Evolutionary conservation across 2,797 vertebrate species (phyloP), one percentile per base, ranked within the genome.

Genomic region (Fundulus diaphanus): DNA sequence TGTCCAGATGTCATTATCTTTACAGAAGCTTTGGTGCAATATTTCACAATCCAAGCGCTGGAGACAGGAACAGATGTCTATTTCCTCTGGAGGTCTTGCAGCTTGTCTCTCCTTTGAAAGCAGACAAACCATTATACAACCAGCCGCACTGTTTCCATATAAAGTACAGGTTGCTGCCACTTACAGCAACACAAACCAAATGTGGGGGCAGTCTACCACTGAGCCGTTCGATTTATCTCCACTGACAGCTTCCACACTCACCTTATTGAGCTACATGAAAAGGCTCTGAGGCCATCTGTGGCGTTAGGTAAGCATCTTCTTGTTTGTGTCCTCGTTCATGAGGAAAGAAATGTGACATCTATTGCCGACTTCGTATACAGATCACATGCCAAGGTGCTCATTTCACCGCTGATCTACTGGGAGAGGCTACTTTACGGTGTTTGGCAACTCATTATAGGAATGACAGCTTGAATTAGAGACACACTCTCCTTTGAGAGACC

Each of bases 231-330:
- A 66, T 70, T 74, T 37, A 78, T 84, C 70, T 59, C 61, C 70
- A 13, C 54, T 49, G 44, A 44, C 15, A 72, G 69, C 52, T 15
- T 69, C 76, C 52, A 66, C 27, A 51, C 6, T 71, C 68, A 80
- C 68, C 71, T 42, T 71, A 35, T 56, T 70, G 57, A 78, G 73
- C 75, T 72, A 78, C 59, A 73, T 46, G 37, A 78, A 74, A 74
- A 67, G 70, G 72, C 66, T 49, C 49, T 56, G 48, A 35, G 61
- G 31, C 44, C 67, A 40, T 80, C 66, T 33, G 69, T 68, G 49
- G 72, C 40, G 56, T 69, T 61, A 57, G 29, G 46, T 56, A 27
- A 24, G 33, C 57, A 40, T 61, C 56, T 0, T 8, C 40, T 42
- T 44, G 68, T 35, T 69, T 61, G 51, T 73, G 40, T 70, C 54